Evolutionary conservation across 2,888 invertebrate genomes (phyloP).

Genomic region (Bedellia somnulentella): DNA sequence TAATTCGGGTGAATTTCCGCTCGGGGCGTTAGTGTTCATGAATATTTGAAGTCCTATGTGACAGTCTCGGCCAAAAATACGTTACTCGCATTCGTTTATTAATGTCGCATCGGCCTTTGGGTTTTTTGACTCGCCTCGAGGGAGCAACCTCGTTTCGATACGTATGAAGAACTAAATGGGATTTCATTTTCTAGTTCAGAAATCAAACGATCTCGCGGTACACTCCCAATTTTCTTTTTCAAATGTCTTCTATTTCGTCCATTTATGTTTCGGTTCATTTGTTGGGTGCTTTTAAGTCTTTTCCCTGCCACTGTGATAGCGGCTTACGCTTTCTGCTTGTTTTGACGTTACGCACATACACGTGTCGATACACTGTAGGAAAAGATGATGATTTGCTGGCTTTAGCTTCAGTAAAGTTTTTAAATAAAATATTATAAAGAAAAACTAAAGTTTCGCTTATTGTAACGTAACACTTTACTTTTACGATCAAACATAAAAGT

Average conservation of each 20-base stretch:
- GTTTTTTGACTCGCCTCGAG: conserved; percentile 18
- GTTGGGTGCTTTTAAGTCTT: too few relatives aligned
- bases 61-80: conserved; percentile 32
- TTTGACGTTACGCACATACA: too few relatives aligned
- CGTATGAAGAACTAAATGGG: conserved; percentile 33
- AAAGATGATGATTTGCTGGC: too few relatives aligned
- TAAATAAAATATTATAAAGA: too few relatives aligned
- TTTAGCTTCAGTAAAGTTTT: too few relatives aligned
- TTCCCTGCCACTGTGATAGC: too few relatives aligned
- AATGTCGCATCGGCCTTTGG: conserved; percentile 34
- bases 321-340: too few relatives aligned
- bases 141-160: conserved; percentile 19
- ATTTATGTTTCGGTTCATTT: conserved; percentile 28
- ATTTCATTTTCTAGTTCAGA: conserved; percentile 54
- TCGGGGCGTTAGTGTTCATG: conserved; percentile 36
- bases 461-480: too few relatives aligned
- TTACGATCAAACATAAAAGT: too few relatives aligned
- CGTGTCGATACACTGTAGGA: too few relatives aligned
- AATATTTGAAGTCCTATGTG: conserved; percentile 46
- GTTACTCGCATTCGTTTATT: conserved; percentile 38
- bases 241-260: conserved; percentile 22
- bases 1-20: conserved; percentile 31
- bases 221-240: conserved; percentile 23
- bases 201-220: conserved; percentile 39
- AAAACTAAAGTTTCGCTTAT: too few relatives aligned